Evolutionary conservation across 30 jellyfish, hydroid and myxozoan genomes (phyloP).

Genomic region (Sanderia malayensis): DNA sequence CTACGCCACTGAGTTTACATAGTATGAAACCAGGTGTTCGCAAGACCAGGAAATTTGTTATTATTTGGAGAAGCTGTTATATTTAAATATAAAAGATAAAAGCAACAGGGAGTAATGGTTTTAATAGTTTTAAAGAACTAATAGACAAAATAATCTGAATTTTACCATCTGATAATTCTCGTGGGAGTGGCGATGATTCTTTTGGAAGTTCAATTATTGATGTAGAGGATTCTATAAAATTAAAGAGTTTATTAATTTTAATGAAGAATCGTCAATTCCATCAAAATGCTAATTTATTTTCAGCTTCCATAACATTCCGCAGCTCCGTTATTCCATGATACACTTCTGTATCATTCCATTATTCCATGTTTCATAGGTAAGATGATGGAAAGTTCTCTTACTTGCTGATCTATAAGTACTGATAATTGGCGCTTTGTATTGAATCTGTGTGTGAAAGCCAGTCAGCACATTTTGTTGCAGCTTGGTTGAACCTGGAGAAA

Average conservation of each 20-base stretch:
- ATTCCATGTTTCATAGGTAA: background rate
- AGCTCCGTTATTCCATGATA: background rate
- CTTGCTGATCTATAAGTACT: conserved; percentile 53
- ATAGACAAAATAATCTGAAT: no score
- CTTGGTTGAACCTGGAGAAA: conserved; percentile 53
- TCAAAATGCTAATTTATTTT: background rate
- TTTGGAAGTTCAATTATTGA: background rate
- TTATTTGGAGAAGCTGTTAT: no score
- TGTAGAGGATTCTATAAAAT: background rate
- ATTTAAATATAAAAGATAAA: no score
- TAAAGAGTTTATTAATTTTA: background rate
- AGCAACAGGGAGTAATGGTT: no score
- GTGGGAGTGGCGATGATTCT: no score
- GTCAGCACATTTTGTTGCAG: conserved; percentile 47
- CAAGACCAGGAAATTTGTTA: no score
- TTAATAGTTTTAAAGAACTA: no score
- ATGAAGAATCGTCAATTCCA: background rate
- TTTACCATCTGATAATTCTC: no score
- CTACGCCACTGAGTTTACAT: no score
- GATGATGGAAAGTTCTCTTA: background rate
- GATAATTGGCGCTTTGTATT: conserved; percentile 65
- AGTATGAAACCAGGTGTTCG: no score
- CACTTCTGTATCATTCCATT: background rate
- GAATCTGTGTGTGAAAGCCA: conserved; percentile 68
- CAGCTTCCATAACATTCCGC: background rate